Evolutionary conservation across 2,888 invertebrate genomes (phyloP), one percentile per base, ranked within the genome.

Genomic region (Galeopsomyia nigrocyanea): DNA sequence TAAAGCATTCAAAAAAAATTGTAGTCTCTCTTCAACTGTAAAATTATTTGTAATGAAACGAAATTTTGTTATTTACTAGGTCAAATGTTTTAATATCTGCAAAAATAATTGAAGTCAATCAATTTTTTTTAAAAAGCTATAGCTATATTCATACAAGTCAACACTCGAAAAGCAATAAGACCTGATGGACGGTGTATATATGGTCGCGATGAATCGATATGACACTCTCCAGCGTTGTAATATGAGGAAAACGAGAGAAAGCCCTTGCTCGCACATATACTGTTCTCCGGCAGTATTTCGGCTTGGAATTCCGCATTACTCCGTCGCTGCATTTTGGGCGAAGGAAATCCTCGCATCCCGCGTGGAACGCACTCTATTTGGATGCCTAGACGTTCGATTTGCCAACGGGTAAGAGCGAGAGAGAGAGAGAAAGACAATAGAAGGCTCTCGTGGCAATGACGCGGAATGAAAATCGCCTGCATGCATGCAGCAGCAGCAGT

Each of bases 381-480:
- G 55, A 74, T 62, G 71, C 61, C 60, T 56, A 21, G 19, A 6
- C 62, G 57, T 68, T 68, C 71, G 74, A 71, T 74, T 65, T 57
- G 53, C 62, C 51, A 13, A 1, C 46, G 21, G 39, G 7, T 10
- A 39, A 39, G 39, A 39, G 39, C 22, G 51, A 47, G 26, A 39
- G 19, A 16, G 31, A 63, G 70, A 75, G 68, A 74, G 76, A 76
- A 46, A 53, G 53, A 53, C 53, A 53, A 53, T 53, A 21, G 53
- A 17, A 19, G 53, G 53, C 53, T 53, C 50, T 31, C 58, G 39
- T 39, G 16, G 70, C 68, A 73, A 73, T 74, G 76, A 73, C 57
- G 75, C 51, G 69, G 66, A 77, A 77, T 73, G 74, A 76, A 73
- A 71, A 71, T 75, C 67, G 66, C 56, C 69, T 26, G 61, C 39